phyloP scores from a whole-genome alignment of 1,140 invertebrate species.

The Orius insidiosus region DNA sequence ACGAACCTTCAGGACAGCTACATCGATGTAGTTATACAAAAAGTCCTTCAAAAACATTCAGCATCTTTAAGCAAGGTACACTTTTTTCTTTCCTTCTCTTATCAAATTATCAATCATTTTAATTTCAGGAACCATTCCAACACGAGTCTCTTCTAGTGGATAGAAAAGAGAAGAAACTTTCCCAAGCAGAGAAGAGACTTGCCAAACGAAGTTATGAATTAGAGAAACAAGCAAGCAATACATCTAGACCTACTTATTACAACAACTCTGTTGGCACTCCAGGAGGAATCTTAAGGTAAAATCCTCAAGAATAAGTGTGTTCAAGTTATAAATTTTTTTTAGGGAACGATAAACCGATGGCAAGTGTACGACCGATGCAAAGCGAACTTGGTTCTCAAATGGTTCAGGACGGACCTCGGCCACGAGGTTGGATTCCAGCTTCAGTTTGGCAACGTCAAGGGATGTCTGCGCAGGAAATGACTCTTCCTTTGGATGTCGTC shows the following conservation, averaged over 20 bases:
- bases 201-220: slow-evolving; percentile 87
- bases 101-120: neutral
- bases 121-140: slow-evolving; percentile 66
- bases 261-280: slow-evolving; percentile 1
- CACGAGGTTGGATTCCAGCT: slow-evolving; percentile 56
- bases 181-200: slow-evolving; percentile 81
- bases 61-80: slow-evolving; percentile 49
- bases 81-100: neutral
- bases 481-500: slow-evolving; percentile 76
- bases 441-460: slow-evolving; percentile 80
- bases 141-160: slow-evolving; percentile 93
- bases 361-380: slow-evolving; percentile 37
- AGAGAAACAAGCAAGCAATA: slow-evolving; percentile 63
- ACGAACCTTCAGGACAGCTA: slow-evolving; percentile 49
- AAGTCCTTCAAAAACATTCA: slow-evolving; percentile 46
- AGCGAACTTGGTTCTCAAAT: slow-evolving; percentile 27
- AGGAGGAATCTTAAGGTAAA: slow-evolving; percentile 6
- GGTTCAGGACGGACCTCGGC: slow-evolving; percentile 15
- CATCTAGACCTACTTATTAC: slow-evolving; percentile 18
- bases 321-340: neutral
- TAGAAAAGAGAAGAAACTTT: slow-evolving; percentile 87
- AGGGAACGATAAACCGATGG: slow-evolving; percentile 29
- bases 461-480: slow-evolving; percentile 87
- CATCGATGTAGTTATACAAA: slow-evolving; percentile 63
- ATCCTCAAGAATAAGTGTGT: neutral